These are phyloP conservation scores for Pocillopora verrucosa DNA, from an alignment of 64 coral and sea anemone species.

Conservation along the genomic window DNA sequence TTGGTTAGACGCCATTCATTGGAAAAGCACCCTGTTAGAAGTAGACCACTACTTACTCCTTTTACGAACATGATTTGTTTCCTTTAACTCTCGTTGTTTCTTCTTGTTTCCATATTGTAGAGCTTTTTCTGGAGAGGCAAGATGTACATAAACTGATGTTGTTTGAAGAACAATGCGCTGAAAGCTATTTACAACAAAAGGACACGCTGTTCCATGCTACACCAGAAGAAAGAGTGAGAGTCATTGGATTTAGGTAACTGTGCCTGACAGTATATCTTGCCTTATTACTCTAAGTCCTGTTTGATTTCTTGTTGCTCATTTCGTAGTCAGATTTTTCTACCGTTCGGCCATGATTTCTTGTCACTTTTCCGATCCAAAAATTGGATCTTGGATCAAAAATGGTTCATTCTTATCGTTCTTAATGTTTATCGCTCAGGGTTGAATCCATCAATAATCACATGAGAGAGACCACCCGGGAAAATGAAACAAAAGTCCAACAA, in stretches of 20 bases:
- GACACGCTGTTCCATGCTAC: slow-evolving; percentile 44
- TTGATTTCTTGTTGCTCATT: neutral
- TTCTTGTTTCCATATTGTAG: neutral
- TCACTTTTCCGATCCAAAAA: too few relatives aligned
- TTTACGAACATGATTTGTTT: neutral
- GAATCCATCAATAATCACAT: slow-evolving; percentile 55
- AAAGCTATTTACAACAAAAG: slow-evolving; percentile 51
- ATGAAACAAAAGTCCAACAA: slow-evolving; percentile 51
- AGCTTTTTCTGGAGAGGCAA: slow-evolving; percentile 39
- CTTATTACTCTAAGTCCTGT: neutral
- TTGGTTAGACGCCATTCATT: too few relatives aligned
- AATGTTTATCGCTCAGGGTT: slow-evolving; percentile 37
- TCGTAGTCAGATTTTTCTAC: neutral
- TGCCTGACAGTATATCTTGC: neutral
- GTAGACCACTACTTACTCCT: too few relatives aligned
- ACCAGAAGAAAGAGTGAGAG: slow-evolving; percentile 48
- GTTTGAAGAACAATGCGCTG: slow-evolving; percentile 64
- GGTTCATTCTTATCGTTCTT: too few relatives aligned
- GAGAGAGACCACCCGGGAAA: slow-evolving; percentile 50
- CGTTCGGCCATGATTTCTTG: too few relatives aligned
- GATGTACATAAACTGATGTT: slow-evolving; percentile 57
- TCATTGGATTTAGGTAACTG: slow-evolving; percentile 30
- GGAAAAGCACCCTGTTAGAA: too few relatives aligned
- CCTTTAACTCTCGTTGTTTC: neutral
- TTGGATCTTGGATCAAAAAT: too few relatives aligned